phyloP scores from a whole-genome alignment of 2,888 invertebrate genomes.

The Drosophila affinis region DNA sequence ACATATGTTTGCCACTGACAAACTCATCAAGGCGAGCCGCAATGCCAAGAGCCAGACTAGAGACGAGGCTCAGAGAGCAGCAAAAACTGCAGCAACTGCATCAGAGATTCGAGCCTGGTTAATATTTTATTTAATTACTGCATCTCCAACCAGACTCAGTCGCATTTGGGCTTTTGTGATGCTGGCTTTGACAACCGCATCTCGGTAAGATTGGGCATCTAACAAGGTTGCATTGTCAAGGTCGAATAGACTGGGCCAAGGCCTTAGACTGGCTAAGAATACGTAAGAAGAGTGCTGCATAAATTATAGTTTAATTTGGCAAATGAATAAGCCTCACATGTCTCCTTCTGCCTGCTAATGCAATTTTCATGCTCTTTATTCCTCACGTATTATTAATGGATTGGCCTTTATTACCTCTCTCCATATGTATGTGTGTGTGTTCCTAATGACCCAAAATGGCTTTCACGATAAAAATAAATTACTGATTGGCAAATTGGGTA shows the following conservation, averaged over 20 bases:
- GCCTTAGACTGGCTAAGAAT: not conserved
- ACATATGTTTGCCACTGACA: slow-evolving; percentile 55
- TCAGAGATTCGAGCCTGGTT: slow-evolving; percentile 25
- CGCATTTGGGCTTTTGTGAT: slow-evolving; percentile 4
- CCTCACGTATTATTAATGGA: no score
- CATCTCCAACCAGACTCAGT: slow-evolving; percentile 9
- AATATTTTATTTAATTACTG: slow-evolving; percentile 49
- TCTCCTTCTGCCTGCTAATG: not conserved
- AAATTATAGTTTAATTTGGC: not conserved
- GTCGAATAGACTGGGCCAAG: slow-evolving; percentile 1
- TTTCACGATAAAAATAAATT: slow-evolving; percentile 9
- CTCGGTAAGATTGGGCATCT: slow-evolving; percentile 7
- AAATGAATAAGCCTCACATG: not conserved
- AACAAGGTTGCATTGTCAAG: slow-evolving; percentile 26
- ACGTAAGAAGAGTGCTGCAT: not conserved
- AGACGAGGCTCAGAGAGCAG: slow-evolving; percentile 2
- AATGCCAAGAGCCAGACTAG: slow-evolving; percentile 4
- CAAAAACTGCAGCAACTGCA: not conserved
- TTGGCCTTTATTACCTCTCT: not conserved
- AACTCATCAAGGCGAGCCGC: slow-evolving; percentile 49
- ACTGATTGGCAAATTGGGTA: slow-evolving; percentile 33
- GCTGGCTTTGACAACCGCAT: slow-evolving; percentile 13
- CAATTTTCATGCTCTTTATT: no score
- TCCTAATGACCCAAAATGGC: slow-evolving; percentile 10
- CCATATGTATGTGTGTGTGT: not conserved